Evolutionary conservation across 2,888 invertebrate species (phyloP).

Genomic region (Callyntrura guangdongensis): DNA sequence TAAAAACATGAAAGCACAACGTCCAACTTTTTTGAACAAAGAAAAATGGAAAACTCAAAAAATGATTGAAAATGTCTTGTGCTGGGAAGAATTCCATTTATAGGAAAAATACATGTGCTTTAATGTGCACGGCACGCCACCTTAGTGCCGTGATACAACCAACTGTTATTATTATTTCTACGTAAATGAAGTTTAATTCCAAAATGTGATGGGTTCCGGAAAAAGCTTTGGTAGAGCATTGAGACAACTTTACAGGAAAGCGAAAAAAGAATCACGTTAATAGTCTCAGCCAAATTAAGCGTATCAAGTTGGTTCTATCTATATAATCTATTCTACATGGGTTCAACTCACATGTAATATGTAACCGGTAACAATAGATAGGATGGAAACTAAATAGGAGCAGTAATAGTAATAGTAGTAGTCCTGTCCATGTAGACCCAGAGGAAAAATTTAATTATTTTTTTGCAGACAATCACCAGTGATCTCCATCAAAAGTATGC

Average conservation of each 20-base stretch:
- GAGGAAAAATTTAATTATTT: too few relatives aligned
- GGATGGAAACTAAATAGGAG: background rate
- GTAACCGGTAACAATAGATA: background rate
- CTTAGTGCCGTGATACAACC: background rate
- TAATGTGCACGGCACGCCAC: background rate
- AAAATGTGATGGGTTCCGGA: background rate
- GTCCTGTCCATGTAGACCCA: too few relatives aligned
- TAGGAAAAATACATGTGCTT: background rate
- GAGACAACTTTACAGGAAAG: constrained; percentile 11
- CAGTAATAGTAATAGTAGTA: too few relatives aligned
- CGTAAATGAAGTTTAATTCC: background rate
- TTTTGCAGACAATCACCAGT: too few relatives aligned
- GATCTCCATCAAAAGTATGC: too few relatives aligned
- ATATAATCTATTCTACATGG: background rate
- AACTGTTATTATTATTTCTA: constrained; percentile 18
- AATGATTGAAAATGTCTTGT: constrained; percentile 37
- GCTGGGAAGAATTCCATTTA: constrained; percentile 9
- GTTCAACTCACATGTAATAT: background rate
- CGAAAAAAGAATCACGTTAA: constrained; percentile 46
- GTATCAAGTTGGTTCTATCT: constrained; percentile 28
- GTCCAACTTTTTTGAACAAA: constrained; percentile 49
- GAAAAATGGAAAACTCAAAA: constrained; percentile 56
- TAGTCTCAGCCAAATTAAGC: constrained; percentile 44
- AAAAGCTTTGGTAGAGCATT: background rate
- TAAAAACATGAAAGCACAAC: constrained; percentile 40